Evolutionary conservation across 2,888 invertebrate species (phyloP).

Genomic region (Phania funesta): DNA sequence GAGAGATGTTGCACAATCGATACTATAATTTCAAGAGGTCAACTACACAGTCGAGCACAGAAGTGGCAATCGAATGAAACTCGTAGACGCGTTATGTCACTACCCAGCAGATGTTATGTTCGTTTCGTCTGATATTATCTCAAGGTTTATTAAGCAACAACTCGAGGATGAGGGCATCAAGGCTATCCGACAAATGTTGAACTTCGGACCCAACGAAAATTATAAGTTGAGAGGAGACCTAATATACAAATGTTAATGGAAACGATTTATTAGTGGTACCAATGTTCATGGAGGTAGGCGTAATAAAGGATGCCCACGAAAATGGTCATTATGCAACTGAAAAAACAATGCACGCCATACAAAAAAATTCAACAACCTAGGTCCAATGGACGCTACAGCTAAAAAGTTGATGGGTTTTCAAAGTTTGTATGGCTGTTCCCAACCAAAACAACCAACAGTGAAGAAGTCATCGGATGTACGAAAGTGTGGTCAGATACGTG

Average conservation of each 20-base stretch:
- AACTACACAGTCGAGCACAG: constrained; percentile 32
- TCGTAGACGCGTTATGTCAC: constrained; percentile 39
- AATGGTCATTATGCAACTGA: too few species aligned
- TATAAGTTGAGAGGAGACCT: too few species aligned
- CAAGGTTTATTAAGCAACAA: neutral
- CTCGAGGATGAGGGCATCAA: neutral
- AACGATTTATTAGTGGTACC: too few species aligned
- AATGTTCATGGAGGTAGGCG: too few species aligned
- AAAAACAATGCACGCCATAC: too few species aligned
- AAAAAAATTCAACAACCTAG: neutral
- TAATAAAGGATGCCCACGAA: too few species aligned
- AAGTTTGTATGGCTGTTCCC: neutral
- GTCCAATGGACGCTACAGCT: constrained; percentile 21
- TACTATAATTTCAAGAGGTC: constrained; percentile 41
- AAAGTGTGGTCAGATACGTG: neutral
- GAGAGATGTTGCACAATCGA: constrained; percentile 56
- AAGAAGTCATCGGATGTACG: neutral
- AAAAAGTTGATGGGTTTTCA: neutral
- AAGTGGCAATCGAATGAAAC: constrained; percentile 10
- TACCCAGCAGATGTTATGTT: neutral
- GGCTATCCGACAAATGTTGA: neutral
- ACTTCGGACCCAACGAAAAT: too few species aligned
- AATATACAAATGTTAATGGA: too few species aligned
- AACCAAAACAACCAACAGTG: neutral
- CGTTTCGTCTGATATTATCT: neutral